Percentiles rank a stretch among this genome's conserved stretches.
These are phyloP conservation scores for Camponotus pennsylvanicus DNA, from an alignment of 1,140 invertebrate species.

Conservation along the genomic window DNA sequence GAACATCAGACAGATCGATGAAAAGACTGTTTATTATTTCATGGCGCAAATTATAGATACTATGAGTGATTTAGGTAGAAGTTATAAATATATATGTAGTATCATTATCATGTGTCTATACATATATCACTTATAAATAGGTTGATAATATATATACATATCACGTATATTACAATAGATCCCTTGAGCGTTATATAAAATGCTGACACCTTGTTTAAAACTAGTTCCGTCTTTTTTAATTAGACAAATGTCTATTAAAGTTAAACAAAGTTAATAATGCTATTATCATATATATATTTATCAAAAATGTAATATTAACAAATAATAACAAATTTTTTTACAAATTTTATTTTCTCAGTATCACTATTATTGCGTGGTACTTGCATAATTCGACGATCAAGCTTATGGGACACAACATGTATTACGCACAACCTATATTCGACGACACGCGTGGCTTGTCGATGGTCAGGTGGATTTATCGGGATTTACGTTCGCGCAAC, in stretches of 20 bases:
- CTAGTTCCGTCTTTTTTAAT: not conserved
- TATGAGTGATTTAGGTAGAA: not conserved
- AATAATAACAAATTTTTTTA: no score
- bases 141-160: no score
- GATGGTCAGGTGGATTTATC: conserved; percentile 32
- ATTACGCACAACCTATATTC: conserved; percentile 24
- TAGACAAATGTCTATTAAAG: not conserved
- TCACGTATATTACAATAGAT: not conserved
- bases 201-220: not conserved
- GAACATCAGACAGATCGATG: not conserved
- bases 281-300: not conserved
- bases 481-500: conserved; percentile 37
- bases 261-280: not conserved
- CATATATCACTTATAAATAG: not conserved
- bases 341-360: not conserved
- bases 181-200: not conserved
- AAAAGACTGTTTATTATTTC: not conserved
- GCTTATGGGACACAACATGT: not conserved
- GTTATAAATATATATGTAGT: not conserved
- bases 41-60: not conserved
- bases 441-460: conserved; percentile 31
- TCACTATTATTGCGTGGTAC: conserved; percentile 1
- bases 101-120: not conserved
- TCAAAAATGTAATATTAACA: not conserved
- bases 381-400: not conserved